Evolutionary conservation across 2,113 vertebrate species (phyloP), one percentile per base, ranked within the genome.

Genomic region (Cyanoderma ruficeps): DNA sequence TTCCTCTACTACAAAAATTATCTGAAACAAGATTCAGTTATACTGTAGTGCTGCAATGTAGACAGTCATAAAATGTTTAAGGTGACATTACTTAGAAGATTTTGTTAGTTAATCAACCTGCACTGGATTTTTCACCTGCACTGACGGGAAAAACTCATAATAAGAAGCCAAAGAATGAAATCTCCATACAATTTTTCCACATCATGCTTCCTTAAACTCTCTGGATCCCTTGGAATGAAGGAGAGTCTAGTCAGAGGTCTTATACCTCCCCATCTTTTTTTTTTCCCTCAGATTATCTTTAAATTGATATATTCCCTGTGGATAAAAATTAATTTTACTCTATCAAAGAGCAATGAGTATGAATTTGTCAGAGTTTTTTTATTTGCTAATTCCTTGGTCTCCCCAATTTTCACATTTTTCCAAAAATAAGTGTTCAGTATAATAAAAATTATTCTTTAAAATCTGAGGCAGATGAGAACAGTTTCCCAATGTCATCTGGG

Each of bases 271-370:
- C 53, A 33, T 79, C 46, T 83, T 79, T 52, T 91, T 91, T 85
- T 91, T 83, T 83, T 55, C 15, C 22, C 49, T 39, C 20, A 59
- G 76, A 93, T 83, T 93, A 41, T 82, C 47, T 60, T 92, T 87
- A 92, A 83, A 90, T 93, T 78, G 35, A 60, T 78, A 71, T 78
- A 67, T 39, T 95, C 77, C n/a, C 65, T 44, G 14, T 47, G 50
- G 70, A 52, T 71, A 68, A 89, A 94, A 94, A 63, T 47, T 87
- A 92, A 91, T 87, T 92, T 95, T 81, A 55, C 35, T 71, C 52
- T 71, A 27, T 42, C 55, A 78, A 69, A 83, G 83, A 95, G 17
- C 39, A 79, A 9, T n/a, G 68, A 57, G 19, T 87, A 46, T 67
- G 35, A 76, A 92, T 80, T 93, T 88, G 18, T 82, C 87, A 70